These are phyloP conservation scores for Sycophila texana DNA, from an alignment of 2,888 invertebrate species.

Conservation along the genomic window DNA sequence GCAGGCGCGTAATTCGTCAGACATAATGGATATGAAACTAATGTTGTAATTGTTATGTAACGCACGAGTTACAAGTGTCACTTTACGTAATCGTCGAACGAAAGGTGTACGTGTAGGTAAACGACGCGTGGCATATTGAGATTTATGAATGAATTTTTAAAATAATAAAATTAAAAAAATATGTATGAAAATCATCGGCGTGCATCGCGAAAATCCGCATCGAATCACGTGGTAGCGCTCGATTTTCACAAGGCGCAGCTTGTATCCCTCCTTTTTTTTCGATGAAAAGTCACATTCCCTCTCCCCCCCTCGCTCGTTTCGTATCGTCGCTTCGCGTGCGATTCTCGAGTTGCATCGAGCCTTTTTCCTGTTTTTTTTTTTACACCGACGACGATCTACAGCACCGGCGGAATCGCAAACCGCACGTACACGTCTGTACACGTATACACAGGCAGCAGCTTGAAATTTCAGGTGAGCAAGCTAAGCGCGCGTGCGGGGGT, in stretches of 20 bases:
- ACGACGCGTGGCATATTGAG: too few relatives aligned
- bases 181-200: background rate
- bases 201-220: background rate
- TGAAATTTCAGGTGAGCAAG: slow-evolving; percentile 33
- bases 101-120: too few relatives aligned
- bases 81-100: too few relatives aligned
- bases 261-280: slow-evolving; percentile 2
- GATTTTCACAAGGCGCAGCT: background rate
- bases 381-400: background rate
- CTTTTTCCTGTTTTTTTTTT: slow-evolving; percentile 1
- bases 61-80: too few relatives aligned
- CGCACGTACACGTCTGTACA: background rate
- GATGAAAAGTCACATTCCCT: background rate
- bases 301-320: background rate
- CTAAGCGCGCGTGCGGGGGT: background rate
- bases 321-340: background rate
- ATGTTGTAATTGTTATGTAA: too few relatives aligned
- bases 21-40: too few relatives aligned
- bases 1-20: too few relatives aligned
- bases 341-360: slow-evolving; percentile 29
- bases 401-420: background rate
- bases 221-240: background rate
- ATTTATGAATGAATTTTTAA: too few relatives aligned
- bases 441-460: slow-evolving; percentile 8
- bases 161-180: background rate